Conservation (phyloP, 2,888 invertebrate genomes). For the Heliconius charithonia region DNA sequence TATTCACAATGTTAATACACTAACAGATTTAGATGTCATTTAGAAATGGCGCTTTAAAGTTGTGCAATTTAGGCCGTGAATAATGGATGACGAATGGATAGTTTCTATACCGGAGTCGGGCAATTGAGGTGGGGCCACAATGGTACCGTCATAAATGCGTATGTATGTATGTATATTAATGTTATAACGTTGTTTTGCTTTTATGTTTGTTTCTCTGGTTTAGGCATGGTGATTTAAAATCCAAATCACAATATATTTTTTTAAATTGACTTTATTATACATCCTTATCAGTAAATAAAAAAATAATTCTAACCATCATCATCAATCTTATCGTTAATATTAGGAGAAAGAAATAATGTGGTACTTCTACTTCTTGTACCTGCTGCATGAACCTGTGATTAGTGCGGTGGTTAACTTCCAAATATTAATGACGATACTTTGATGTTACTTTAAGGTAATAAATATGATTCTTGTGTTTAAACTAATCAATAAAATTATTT, state of each 20-base stretch:
- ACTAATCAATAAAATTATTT: too few species aligned
- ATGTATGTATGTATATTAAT: conserved; percentile 3
- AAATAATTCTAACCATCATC: not conserved
- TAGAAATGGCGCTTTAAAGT: conserved; percentile 84
- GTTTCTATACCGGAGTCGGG: conserved; percentile 75
- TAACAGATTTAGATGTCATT: conserved; percentile 85
- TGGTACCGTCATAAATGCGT: conserved; percentile 53
- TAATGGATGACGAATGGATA: conserved; percentile 82
- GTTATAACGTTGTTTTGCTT: not conserved
- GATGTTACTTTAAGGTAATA: too few species aligned
- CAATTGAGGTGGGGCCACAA: conserved; percentile 69
- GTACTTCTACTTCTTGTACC: too few species aligned
- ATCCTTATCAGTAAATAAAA: not conserved
- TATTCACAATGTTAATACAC: conserved; percentile 84
- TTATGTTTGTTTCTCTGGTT: conserved; percentile 38
- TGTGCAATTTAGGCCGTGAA: conserved; percentile 84
- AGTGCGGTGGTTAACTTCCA: too few species aligned
- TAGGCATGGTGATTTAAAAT: not conserved
- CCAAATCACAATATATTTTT: not conserved
- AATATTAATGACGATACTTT: too few species aligned
- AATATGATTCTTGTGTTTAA: too few species aligned
- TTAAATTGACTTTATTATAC: not conserved
- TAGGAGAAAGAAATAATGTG: not conserved
- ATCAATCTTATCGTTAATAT: not conserved
- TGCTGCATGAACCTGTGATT: too few species aligned